Evolutionary conservation across 2,113 vertebrate species (phyloP).

Genomic region (Platysternon megacephalum): DNA sequence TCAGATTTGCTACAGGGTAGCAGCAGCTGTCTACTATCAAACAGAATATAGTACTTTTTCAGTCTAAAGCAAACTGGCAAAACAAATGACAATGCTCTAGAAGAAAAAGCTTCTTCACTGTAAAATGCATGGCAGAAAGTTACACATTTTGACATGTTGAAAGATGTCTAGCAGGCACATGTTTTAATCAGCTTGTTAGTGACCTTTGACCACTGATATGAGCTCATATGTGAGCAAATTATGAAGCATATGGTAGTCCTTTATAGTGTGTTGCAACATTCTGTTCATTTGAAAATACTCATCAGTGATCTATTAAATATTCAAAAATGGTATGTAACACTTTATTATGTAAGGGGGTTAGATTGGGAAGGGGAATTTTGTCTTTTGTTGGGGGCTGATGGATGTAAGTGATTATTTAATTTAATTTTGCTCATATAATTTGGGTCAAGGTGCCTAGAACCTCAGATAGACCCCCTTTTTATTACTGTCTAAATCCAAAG

Average conservation of each 20-base stretch:
- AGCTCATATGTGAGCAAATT: constrained; percentile 53
- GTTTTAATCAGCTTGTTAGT: constrained; percentile 67
- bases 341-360: not conserved
- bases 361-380: not conserved
- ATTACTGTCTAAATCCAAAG: not conserved
- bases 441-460: not conserved
- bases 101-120: constrained; percentile 51
- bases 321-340: not conserved
- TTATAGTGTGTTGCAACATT: not conserved
- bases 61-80: constrained; percentile 36
- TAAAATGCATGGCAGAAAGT: constrained; percentile 48
- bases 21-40: not conserved
- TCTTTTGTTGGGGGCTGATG: not conserved
- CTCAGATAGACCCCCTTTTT: not conserved
- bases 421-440: not conserved
- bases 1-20: not conserved
- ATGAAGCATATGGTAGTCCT: not conserved
- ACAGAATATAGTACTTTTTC: not conserved
- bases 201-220: constrained; percentile 49
- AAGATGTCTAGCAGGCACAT: constrained; percentile 68
- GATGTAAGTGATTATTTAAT: not conserved
- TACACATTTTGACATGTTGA: constrained; percentile 57
- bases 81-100: constrained; percentile 56
- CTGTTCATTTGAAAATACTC: not conserved
- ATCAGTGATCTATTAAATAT: not conserved